A percentile compares a stretch with the other conserved stretches of the same genome.
These are phyloP conservation scores for Drosophila phalerata DNA, from an alignment of 2,888 invertebrate genomes.

Conservation along the genomic window DNA sequence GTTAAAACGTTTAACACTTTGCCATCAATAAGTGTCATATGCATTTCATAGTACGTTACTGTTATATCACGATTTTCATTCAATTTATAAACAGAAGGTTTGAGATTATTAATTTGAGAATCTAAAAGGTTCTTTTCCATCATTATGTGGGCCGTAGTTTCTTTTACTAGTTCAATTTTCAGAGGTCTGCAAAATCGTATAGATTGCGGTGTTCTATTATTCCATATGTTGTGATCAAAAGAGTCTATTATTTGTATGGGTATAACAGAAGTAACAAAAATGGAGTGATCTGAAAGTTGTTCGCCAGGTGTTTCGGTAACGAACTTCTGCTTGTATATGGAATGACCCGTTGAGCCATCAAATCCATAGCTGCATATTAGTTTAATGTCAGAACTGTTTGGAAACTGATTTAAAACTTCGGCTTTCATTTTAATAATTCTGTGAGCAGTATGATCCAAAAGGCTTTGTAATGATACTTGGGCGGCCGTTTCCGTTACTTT, in stretches of 20 bases:
- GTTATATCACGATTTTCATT: constrained; percentile 1
- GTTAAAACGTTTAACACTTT: constrained; percentile 6
- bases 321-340: constrained; percentile 1
- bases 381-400: constrained; percentile 25
- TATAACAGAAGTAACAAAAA: constrained; percentile 25
- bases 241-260: too few relatives aligned
- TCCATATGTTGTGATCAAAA: too few relatives aligned
- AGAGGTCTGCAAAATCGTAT: too few relatives aligned
- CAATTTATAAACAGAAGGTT: not conserved
- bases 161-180: too few relatives aligned
- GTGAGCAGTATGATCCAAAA: constrained; percentile 24
- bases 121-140: constrained; percentile 7
- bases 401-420: constrained; percentile 34
- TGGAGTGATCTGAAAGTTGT: constrained; percentile 14
- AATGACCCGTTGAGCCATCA: constrained; percentile 5
- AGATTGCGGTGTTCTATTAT: too few relatives aligned
- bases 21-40: constrained; percentile 6
- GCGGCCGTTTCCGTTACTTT: constrained; percentile 5
- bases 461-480: constrained; percentile 21
- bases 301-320: constrained; percentile 8
- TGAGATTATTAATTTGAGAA: constrained; percentile 9
- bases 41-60: constrained; percentile 11
- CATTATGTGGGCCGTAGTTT: not conserved
- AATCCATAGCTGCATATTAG: constrained; percentile 19
- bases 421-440: constrained; percentile 22